Percentiles rank a stretch among this genome's conserved stretches.
These are phyloP conservation scores for Syngnathoides biaculeatus DNA, from an alignment of 2,113 vertebrate genomes.

Conservation along the genomic window DNA sequence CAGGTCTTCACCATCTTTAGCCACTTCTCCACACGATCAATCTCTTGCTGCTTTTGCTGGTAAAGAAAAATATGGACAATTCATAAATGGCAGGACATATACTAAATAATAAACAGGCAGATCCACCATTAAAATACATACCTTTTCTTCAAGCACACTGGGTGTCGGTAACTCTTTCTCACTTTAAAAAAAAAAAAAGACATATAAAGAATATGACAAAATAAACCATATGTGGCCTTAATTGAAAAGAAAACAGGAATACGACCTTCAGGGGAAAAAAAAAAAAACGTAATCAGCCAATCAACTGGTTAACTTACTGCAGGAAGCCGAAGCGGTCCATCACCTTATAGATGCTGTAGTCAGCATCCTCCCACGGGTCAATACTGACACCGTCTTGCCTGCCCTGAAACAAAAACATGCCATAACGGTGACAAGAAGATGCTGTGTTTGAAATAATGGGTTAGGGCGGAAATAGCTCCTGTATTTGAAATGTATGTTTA, in stretches of 20 bases:
- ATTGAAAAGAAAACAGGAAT: neutral
- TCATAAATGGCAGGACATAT: neutral
- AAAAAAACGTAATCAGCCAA: conserved; percentile 9
- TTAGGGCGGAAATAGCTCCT: neutral
- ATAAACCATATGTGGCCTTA: neutral
- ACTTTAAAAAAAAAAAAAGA: conserved; percentile 57
- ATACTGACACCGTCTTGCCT: conserved; percentile 77
- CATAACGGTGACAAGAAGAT: neutral
- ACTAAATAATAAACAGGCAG: neutral
- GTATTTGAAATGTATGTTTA: neutral
- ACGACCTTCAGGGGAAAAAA: neutral
- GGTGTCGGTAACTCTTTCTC: conserved; percentile 83
- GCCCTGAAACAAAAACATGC: conserved; percentile 71
- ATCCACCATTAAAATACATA: conserved; percentile 37
- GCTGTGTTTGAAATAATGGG: neutral
- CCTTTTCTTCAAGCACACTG: conserved; percentile 84
- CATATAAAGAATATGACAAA: neutral
- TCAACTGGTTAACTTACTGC: conserved; percentile 74
- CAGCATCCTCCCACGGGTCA: conserved; percentile 85
- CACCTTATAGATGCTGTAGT: conserved; percentile 83
- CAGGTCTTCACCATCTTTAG: conserved; percentile 92
- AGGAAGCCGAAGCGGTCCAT: conserved; percentile 86
- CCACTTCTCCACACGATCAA: conserved; percentile 88
- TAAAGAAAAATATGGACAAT: conserved; percentile 1
- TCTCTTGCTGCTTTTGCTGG: conserved; percentile 84